These are phyloP conservation scores for Pycnomerus fuliginosus DNA, from an alignment of 2,888 invertebrate genomes.

Conservation along the genomic window DNA sequence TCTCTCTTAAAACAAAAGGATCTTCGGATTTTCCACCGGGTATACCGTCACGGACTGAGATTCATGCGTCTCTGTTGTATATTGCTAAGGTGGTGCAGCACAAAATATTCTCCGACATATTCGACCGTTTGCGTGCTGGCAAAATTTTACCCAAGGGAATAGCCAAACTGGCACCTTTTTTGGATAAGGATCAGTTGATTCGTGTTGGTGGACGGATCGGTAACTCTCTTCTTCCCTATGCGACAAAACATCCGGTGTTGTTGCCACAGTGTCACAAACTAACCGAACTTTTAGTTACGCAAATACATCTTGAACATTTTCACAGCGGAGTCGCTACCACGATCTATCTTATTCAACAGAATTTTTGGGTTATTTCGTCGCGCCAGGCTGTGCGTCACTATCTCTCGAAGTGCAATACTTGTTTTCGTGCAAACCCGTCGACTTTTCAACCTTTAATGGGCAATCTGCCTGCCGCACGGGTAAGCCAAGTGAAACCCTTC, in stretches of 20 bases:
- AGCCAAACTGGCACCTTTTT: too few species aligned
- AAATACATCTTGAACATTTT: slow-evolving; percentile 21
- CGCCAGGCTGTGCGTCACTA: slow-evolving; percentile 19
- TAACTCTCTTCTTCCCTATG: slow-evolving; percentile 20
- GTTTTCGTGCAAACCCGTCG: slow-evolving; percentile 21
- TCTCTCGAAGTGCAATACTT: slow-evolving; percentile 23
- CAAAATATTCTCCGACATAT: too few species aligned
- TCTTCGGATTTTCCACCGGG: too few species aligned
- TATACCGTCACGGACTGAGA: too few species aligned
- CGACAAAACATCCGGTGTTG: slow-evolving; percentile 12
- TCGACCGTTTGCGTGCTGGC: too few species aligned
- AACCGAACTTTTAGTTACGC: slow-evolving; percentile 21
- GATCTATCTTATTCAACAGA: slow-evolving; percentile 24
- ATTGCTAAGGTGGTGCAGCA: too few species aligned
- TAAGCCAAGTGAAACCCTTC: slow-evolving; percentile 23
- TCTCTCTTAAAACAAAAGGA: too few species aligned
- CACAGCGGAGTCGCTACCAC: slow-evolving; percentile 26
- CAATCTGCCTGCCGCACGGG: slow-evolving; percentile 17
- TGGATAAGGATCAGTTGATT: too few species aligned
- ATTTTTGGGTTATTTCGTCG: slow-evolving; percentile 29
- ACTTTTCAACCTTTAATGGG: slow-evolving; percentile 22
- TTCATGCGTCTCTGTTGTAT: too few species aligned
- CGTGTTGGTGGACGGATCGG: too few species aligned
- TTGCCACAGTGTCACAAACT: slow-evolving; percentile 21
- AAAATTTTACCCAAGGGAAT: too few species aligned